Conservation (phyloP, 2,797 vertebrate species). For the Myotis findleyi region DNA sequence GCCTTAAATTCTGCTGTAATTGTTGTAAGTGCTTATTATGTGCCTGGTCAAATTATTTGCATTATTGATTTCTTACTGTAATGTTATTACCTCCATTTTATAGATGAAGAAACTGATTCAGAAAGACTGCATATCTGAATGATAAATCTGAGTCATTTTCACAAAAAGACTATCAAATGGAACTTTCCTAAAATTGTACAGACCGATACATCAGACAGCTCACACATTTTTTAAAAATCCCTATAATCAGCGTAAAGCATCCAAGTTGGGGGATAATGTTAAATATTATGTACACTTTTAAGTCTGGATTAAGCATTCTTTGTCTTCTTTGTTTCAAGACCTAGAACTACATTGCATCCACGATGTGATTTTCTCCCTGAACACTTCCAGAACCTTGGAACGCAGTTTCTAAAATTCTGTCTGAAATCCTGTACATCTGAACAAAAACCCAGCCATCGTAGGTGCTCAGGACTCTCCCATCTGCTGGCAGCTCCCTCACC, state of each 20-base stretch:
- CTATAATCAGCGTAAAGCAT: neutral
- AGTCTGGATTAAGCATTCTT: neutral
- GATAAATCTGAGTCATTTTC: neutral
- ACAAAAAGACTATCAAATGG: neutral
- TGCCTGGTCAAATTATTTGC: neutral
- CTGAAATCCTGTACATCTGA: neutral
- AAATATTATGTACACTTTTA: neutral
- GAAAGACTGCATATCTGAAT: neutral
- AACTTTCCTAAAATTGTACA: neutral
- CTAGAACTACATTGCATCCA: neutral
- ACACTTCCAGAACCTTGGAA: neutral
- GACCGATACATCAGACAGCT: neutral
- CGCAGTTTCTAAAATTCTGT: neutral
- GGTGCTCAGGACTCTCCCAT: neutral
- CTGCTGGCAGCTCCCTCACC: neutral
- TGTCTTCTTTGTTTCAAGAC: neutral
- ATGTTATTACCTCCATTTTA: neutral
- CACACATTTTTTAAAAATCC: constrained; percentile 1
- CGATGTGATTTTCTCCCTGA: neutral
- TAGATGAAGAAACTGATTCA: constrained; percentile 25
- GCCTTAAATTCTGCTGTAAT: neutral
- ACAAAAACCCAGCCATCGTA: neutral
- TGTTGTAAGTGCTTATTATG: neutral
- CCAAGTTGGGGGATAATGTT: neutral
- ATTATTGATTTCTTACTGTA: neutral